Evolutionary conservation across 2,888 invertebrate genomes (phyloP).

Genomic region (Colostygia pectinataria): DNA sequence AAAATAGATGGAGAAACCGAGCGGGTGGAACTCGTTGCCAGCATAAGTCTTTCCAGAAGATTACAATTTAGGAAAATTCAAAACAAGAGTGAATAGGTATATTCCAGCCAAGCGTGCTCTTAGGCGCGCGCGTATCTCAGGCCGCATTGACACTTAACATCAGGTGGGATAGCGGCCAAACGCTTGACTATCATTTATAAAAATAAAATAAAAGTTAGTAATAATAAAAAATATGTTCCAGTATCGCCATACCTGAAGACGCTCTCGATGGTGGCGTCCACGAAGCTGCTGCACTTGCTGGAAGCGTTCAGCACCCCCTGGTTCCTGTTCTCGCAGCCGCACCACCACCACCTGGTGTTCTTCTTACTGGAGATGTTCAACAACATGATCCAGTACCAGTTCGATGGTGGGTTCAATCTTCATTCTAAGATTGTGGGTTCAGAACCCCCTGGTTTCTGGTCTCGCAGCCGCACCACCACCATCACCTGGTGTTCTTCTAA

Average conservation of each 20-base stretch:
- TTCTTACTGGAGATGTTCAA: constrained; percentile 99
- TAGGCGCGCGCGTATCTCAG: no score
- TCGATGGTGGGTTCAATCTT: constrained; percentile 90
- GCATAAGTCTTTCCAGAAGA: no score
- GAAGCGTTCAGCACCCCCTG: constrained; percentile 99
- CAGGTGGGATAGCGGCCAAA: no score
- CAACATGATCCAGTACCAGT: constrained; percentile 99
- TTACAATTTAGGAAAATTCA: no score
- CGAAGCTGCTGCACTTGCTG: constrained; percentile 96
- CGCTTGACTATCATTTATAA: no score
- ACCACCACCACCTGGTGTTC: constrained; percentile 99
- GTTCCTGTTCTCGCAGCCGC: constrained; percentile 98
- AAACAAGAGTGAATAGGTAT: no score
- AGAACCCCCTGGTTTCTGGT: constrained; percentile 99
- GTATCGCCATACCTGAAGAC: constrained; percentile 99
- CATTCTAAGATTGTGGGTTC: no score
- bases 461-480: constrained; percentile 97
- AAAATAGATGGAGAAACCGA: no score
- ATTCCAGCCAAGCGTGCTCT: no score
- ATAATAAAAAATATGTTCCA: constrained; percentile 52
- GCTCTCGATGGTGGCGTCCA: constrained; percentile 99
- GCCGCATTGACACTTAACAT: no score
- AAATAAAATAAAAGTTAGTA: no score
- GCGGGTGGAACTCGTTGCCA: no score
- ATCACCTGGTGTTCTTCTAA: constrained; percentile 98